Conservation (phyloP, 2,888 invertebrate species). For the Heliothis peltigera region DNA sequence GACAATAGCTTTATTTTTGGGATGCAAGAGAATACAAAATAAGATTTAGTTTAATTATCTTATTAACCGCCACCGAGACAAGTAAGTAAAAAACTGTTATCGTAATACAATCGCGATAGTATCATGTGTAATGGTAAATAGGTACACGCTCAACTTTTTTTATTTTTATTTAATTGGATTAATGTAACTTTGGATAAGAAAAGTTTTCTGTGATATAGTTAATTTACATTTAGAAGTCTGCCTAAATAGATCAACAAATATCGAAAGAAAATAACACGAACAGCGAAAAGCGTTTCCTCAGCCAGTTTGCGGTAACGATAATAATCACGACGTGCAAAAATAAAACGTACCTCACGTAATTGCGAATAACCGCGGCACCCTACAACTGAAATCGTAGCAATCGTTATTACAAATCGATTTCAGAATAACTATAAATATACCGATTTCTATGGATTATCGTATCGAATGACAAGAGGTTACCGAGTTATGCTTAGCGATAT, state of each 20-base stretch:
- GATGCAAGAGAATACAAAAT: too few relatives aligned
- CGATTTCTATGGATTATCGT: slow-evolving; percentile 26
- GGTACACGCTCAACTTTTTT: too few relatives aligned
- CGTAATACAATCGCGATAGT: too few relatives aligned
- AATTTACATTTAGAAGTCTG: neutral
- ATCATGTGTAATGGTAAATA: too few relatives aligned
- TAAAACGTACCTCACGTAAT: neutral
- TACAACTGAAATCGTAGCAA: slow-evolving; percentile 6
- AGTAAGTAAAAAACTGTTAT: too few relatives aligned
- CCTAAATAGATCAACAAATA: neutral
- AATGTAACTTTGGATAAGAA: too few relatives aligned
- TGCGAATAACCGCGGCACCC: slow-evolving; percentile 18
- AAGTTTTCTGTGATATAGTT: too few relatives aligned
- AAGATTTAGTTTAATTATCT: too few relatives aligned
- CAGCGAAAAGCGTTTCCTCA: neutral
- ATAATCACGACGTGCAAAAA: slow-evolving; percentile 12
- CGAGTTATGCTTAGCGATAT: slow-evolving; percentile 14
- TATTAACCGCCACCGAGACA: too few relatives aligned
- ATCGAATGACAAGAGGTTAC: slow-evolving; percentile 29
- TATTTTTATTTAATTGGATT: too few relatives aligned
- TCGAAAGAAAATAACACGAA: neutral
- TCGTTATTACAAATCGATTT: slow-evolving; percentile 23
- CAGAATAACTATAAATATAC: slow-evolving; percentile 20
- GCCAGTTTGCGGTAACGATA: slow-evolving; percentile 14
- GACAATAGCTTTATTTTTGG: too few relatives aligned